Evolutionary conservation across 2,888 invertebrate species (phyloP).

Genomic region (Archips xylosteana): DNA sequence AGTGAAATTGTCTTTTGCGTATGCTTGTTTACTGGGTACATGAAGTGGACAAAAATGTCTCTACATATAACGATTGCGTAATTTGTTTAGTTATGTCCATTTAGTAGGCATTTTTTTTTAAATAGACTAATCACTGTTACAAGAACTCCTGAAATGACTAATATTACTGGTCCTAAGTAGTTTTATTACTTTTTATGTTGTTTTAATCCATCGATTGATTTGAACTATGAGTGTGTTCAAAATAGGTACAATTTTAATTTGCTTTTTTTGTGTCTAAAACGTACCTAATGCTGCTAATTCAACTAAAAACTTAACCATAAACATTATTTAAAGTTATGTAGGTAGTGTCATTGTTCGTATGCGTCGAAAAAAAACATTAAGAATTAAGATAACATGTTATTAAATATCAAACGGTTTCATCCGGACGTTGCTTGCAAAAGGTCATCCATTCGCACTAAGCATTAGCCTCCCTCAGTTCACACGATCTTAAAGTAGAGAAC

Average conservation of each 20-base stretch:
- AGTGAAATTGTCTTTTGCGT: conserved; percentile 57
- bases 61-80: conserved; percentile 16
- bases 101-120: background rate
- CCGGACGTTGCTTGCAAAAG: conserved; percentile 39
- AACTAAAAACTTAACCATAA: too few relatives aligned
- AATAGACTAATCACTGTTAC: too few relatives aligned
- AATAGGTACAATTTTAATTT: too few relatives aligned
- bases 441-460: conserved; percentile 50
- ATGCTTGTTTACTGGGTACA: conserved; percentile 27
- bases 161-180: too few relatives aligned
- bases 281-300: too few relatives aligned
- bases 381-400: conserved; percentile 18
- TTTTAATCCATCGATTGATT: too few relatives aligned
- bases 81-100: background rate
- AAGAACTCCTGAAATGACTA: too few relatives aligned
- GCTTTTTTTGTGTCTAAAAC: too few relatives aligned
- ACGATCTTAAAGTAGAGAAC: conserved; percentile 66
- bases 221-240: too few relatives aligned
- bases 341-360: background rate
- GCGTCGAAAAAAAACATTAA: conserved; percentile 3
- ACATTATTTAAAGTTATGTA: too few relatives aligned
- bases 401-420: conserved; percentile 8
- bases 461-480: conserved; percentile 60
- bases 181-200: too few relatives aligned
- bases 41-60: conserved; percentile 14